Percentiles rank a stretch among this genome's conserved stretches.
Conservation (phyloP, 2,113 vertebrate genomes). For the Pygoscelis adeliae region DNA sequence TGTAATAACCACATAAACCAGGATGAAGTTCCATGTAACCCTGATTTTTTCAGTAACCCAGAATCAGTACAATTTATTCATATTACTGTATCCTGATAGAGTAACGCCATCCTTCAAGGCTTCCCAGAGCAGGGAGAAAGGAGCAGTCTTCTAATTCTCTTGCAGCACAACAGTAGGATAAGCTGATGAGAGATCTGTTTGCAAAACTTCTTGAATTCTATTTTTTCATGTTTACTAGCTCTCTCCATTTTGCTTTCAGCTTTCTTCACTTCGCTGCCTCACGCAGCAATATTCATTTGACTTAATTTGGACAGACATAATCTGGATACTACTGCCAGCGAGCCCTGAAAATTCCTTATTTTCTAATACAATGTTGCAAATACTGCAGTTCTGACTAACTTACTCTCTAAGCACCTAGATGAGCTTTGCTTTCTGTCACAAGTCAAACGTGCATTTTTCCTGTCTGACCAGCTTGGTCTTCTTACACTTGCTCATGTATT, state of each 20-base stretch:
- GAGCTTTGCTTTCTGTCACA: neutral
- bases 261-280: neutral
- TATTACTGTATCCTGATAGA: neutral
- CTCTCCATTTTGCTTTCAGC: neutral
- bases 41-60: neutral
- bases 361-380: neutral
- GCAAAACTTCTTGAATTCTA: neutral
- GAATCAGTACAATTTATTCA: neutral
- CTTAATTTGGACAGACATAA: neutral
- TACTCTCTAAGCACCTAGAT: neutral
- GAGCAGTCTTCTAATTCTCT: neutral
- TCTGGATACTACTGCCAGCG: neutral
- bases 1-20: neutral
- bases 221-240: neutral
- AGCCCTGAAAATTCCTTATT: neutral
- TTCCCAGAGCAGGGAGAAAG: neutral
- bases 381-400: neutral
- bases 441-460: neutral
- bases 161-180: neutral
- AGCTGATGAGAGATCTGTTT: neutral
- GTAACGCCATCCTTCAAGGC: neutral
- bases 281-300: neutral
- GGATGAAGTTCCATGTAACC: neutral
- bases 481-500: neutral
- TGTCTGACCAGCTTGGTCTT: neutral